Evolutionary conservation across 2,888 invertebrate genomes (phyloP).

Genomic region (Dexiosoma caninum): DNA sequence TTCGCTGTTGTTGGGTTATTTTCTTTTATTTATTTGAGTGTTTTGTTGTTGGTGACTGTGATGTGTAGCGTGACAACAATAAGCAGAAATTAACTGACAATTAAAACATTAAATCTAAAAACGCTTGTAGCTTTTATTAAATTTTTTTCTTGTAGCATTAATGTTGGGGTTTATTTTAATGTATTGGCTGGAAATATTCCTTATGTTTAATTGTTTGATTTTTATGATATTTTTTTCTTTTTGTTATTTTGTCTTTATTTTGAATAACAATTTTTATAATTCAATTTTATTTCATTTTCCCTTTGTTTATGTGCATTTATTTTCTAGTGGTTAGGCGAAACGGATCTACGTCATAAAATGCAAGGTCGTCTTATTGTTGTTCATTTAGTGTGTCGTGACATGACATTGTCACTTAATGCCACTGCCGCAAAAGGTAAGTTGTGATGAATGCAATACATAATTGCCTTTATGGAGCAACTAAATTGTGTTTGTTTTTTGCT

Average conservation of each 20-base stretch:
- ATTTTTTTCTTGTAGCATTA: background rate
- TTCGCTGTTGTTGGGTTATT: background rate
- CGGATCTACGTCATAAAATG: conserved; percentile 86
- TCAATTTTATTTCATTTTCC: background rate
- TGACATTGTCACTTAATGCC: conserved; percentile 79
- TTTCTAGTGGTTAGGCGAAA: conserved; percentile 90
- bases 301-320: conserved; percentile 2
- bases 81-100: conserved; percentile 26
- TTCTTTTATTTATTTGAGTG: background rate
- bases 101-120: conserved; percentile 31
- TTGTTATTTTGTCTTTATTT: background rate
- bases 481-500: background rate
- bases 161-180: background rate
- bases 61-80: conserved; percentile 42
- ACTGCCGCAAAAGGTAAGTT: conserved; percentile 58
- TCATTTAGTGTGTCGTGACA: conserved; percentile 87
- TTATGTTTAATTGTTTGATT: conserved; percentile 3
- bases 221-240: conserved; percentile 10
- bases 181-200: too few species aligned
- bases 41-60: background rate
- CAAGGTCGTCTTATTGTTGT: conserved; percentile 90
- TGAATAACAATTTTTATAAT: background rate
- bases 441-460: background rate
- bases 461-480: background rate
- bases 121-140: too few species aligned